Conservation (phyloP, 2,113 vertebrate species). For the Actenoides lindsayi region DNA sequence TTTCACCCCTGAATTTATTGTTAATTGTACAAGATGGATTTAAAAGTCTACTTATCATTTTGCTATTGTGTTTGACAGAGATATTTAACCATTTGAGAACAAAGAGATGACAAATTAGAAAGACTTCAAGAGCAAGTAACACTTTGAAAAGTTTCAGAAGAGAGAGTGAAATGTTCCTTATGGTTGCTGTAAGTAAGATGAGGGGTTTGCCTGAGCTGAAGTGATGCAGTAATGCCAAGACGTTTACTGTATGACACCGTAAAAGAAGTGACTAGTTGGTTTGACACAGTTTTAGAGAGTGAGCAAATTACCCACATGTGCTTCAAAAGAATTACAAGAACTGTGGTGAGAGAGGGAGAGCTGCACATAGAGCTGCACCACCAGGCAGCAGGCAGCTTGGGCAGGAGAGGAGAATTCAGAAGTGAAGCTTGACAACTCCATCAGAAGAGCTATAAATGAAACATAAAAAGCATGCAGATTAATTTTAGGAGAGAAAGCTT, state of each 20-base stretch:
- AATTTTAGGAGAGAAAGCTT: not conserved
- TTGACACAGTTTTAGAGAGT: not conserved
- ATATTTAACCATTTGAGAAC: not conserved
- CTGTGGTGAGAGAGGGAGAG: rapidly evolving
- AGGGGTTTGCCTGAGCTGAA: not conserved
- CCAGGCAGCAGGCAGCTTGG: not conserved
- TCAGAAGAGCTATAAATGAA: not conserved
- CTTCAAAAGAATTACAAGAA: not conserved
- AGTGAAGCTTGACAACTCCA: not conserved
- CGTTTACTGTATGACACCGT: not conserved
- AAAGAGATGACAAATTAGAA: not conserved
- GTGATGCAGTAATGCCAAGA: not conserved
- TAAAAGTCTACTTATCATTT: not conserved
- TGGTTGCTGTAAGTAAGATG: rapidly evolving
- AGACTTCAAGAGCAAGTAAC: not conserved
- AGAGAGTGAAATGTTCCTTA: not conserved
- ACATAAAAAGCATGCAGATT: not conserved
- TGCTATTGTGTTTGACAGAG: not conserved
- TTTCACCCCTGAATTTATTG: not conserved
- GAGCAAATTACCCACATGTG: not conserved
- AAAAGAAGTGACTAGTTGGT: not conserved
- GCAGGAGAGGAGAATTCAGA: not conserved
- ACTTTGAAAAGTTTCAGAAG: not conserved
- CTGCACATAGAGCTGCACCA: not conserved
- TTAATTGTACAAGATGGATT: not conserved